These are phyloP conservation scores for Apodemia duryi DNA, from an alignment of 2,888 invertebrate genomes.

Conservation along the genomic window DNA sequence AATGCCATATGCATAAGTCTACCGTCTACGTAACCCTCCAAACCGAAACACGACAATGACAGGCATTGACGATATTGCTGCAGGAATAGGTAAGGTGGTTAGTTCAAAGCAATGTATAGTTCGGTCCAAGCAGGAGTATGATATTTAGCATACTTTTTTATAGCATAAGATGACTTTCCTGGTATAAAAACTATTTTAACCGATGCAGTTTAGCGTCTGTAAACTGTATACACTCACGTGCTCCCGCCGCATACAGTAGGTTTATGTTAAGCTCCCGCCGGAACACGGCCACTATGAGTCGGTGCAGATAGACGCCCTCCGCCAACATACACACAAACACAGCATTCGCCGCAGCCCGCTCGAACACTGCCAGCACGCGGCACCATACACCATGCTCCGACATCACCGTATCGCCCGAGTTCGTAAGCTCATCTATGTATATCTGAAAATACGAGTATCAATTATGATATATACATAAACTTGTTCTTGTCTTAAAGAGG, in stretches of 20 bases:
- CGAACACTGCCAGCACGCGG: conserved; percentile 74
- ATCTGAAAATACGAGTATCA: conserved; percentile 41
- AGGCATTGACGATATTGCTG: too few relatives aligned
- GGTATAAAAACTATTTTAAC: neutral
- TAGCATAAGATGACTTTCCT: too few relatives aligned
- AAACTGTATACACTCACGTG: conserved; percentile 44
- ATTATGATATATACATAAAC: too few relatives aligned
- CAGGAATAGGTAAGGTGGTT: too few relatives aligned
- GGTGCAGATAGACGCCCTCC: conserved; percentile 82
- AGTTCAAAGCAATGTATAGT: too few relatives aligned
- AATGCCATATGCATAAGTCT: too few relatives aligned
- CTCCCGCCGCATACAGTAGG: conserved; percentile 62
- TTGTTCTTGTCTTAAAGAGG: too few relatives aligned
- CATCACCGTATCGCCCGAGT: conserved; percentile 66
- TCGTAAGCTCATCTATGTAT: conserved; percentile 77
- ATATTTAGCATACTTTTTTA: too few relatives aligned
- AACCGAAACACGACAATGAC: too few relatives aligned
- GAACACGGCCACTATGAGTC: conserved; percentile 83
- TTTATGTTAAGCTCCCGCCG: conserved; percentile 72
- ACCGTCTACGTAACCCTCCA: too few relatives aligned
- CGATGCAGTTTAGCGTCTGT: too few relatives aligned
- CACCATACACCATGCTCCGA: conserved; percentile 72
- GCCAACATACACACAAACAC: conserved; percentile 85
- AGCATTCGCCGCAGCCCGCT: conserved; percentile 74
- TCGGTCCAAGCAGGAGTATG: too few relatives aligned